These are phyloP conservation scores for Campylomormyrus tamandua DNA, from an alignment of 2,113 vertebrate species.

Conservation along the genomic window DNA sequence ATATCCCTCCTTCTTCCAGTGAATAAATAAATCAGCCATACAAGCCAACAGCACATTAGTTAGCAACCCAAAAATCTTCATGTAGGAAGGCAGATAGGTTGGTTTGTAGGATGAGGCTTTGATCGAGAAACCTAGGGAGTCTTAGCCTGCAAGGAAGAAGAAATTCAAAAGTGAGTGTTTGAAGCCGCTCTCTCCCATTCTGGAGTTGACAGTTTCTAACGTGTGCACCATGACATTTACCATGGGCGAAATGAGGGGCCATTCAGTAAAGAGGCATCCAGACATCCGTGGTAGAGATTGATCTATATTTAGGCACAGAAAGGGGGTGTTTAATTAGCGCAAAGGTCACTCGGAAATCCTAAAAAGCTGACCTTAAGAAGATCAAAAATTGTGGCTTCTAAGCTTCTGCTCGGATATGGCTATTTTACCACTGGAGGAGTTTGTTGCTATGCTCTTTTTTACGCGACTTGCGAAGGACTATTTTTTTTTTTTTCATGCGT, in stretches of 20 bases:
- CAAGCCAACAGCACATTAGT: conserved; percentile 10
- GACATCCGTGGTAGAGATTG: not conserved
- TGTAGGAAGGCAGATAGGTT: conserved; percentile 14
- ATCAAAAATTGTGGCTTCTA: not conserved
- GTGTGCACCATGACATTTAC: conserved; percentile 15
- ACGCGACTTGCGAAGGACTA: too few species aligned
- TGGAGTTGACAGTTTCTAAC: conserved; percentile 10
- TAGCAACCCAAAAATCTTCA: conserved; percentile 11
- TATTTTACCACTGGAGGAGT: not conserved
- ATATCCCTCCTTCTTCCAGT: not conserved
- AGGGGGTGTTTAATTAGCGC: not conserved
- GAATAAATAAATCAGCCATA: conserved; percentile 16
- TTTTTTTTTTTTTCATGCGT: not conserved
- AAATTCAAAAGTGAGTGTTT: conserved; percentile 15
- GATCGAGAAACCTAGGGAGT: conserved; percentile 16
- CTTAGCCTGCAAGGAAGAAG: conserved; percentile 15
- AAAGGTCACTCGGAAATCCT: conserved; percentile 4
- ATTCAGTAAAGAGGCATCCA: not conserved
- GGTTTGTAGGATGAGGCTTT: conserved; percentile 12
- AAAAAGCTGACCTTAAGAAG: not conserved
- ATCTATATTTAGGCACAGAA: not conserved
- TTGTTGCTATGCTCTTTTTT: not conserved
- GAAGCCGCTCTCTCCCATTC: not conserved
- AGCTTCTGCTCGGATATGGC: not conserved
- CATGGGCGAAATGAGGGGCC: not conserved